Conservation (phyloP, 2,113 vertebrate genomes). For the Typhlomys cinereus region DNA sequence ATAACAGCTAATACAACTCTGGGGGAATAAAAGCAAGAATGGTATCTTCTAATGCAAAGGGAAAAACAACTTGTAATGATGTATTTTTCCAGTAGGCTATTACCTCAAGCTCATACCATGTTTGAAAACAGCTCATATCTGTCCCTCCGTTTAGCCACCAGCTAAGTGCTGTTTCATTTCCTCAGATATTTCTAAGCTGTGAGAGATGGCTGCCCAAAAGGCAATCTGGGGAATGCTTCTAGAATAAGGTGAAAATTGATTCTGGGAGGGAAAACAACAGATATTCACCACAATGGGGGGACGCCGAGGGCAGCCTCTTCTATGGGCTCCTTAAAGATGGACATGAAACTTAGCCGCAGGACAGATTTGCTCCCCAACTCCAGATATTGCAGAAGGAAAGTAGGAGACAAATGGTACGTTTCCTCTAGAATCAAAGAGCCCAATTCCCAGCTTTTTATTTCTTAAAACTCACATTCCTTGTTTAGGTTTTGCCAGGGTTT, state of each 20-base stretch:
- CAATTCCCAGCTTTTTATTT: background rate
- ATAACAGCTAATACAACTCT: slow-evolving; percentile 34
- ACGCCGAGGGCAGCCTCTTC: background rate
- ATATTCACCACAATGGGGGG: background rate
- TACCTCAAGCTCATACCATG: background rate
- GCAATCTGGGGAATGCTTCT: background rate
- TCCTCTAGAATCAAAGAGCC: background rate
- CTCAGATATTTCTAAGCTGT: slow-evolving; percentile 49
- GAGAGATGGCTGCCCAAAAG: slow-evolving; percentile 29
- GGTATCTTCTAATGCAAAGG: background rate
- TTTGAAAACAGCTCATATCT: background rate
- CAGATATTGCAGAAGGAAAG: background rate
- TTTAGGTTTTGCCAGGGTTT: background rate
- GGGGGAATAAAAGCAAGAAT: background rate
- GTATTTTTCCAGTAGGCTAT: background rate
- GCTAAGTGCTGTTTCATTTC: slow-evolving; percentile 38
- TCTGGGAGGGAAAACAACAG: slow-evolving; percentile 36
- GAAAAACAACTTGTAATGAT: background rate
- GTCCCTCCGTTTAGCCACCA: background rate
- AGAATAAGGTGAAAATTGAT: slow-evolving; percentile 60
- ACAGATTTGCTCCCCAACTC: background rate
- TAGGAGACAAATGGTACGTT: background rate
- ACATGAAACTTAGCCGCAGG: background rate
- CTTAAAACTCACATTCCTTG: background rate
- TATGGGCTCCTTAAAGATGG: background rate